Conservation (phyloP, 2,113 vertebrate genomes). For the Atrichornis clamosus region DNA sequence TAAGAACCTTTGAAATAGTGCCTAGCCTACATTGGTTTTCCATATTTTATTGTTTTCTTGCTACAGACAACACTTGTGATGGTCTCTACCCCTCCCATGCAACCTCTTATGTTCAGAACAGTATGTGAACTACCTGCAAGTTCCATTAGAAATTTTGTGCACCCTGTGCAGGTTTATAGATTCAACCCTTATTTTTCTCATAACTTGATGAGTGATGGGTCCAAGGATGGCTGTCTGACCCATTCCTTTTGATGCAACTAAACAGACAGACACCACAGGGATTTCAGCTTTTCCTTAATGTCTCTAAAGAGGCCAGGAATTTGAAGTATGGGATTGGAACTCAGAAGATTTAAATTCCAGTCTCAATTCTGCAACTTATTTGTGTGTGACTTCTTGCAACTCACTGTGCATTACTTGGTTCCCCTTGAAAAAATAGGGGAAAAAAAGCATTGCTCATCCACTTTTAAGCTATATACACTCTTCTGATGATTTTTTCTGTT, state of each 20-base stretch:
- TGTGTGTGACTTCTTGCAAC: neutral
- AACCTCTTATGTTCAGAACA: neutral
- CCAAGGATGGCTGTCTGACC: neutral
- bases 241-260: neutral
- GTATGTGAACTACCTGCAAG: neutral
- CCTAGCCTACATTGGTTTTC: neutral
- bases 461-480: neutral
- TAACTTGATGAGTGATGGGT: neutral
- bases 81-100: rapidly evolving
- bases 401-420: neutral
- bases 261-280: neutral
- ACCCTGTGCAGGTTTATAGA: neutral
- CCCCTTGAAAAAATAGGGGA: neutral
- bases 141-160: neutral
- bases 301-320: neutral
- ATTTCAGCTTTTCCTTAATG: neutral
- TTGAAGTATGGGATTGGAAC: neutral
- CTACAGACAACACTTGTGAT: neutral
- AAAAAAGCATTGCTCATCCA: neutral
- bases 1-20: neutral
- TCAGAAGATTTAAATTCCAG: neutral
- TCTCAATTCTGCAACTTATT: neutral
- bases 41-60: neutral
- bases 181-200: neutral
- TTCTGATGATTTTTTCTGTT: neutral